A percentile compares a stretch with the other conserved stretches of the same genome.
These are phyloP conservation scores for Phortica variegata DNA, from an alignment of 1,140 invertebrate genomes.

Conservation along the genomic window DNA sequence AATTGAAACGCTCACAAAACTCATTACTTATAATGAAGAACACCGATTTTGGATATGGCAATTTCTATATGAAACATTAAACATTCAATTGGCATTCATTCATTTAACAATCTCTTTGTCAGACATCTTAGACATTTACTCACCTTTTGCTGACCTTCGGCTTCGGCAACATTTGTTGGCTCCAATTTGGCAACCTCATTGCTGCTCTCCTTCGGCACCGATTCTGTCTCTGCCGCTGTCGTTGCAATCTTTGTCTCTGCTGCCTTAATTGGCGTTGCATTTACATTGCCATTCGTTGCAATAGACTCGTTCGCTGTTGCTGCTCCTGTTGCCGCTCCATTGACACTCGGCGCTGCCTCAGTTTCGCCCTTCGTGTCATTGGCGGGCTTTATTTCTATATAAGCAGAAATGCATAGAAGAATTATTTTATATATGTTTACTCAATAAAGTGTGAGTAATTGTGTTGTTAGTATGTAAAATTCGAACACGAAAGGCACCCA, in stretches of 20 bases:
- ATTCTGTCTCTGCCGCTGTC: not conserved
- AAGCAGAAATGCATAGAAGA: no score
- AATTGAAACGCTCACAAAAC: conserved; percentile 95
- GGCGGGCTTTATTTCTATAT: not conserved
- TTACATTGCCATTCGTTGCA: no score
- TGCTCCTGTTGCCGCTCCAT: not conserved
- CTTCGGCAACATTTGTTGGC: conserved; percentile 28
- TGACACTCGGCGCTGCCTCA: not conserved
- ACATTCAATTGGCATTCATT: not conserved
- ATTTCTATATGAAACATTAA: conserved; percentile 63
- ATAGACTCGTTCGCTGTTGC: not conserved
- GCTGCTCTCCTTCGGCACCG: not conserved
- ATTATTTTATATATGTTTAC: no score
- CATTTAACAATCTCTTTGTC: not conserved
- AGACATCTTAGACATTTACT: not conserved
- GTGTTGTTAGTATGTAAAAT: no score
- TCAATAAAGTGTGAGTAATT: no score
- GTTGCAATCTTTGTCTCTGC: not conserved
- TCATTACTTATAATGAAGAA: conserved; percentile 95
- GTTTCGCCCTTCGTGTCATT: not conserved
- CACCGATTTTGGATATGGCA: conserved; percentile 83
- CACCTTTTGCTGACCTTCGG: conserved; percentile 49
- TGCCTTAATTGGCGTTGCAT: not conserved
- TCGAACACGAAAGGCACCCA: no score
- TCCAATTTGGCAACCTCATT: conserved; percentile 23